phyloP scores from a whole-genome alignment of 1,140 invertebrate species.

The Antheraea pernyi region DNA sequence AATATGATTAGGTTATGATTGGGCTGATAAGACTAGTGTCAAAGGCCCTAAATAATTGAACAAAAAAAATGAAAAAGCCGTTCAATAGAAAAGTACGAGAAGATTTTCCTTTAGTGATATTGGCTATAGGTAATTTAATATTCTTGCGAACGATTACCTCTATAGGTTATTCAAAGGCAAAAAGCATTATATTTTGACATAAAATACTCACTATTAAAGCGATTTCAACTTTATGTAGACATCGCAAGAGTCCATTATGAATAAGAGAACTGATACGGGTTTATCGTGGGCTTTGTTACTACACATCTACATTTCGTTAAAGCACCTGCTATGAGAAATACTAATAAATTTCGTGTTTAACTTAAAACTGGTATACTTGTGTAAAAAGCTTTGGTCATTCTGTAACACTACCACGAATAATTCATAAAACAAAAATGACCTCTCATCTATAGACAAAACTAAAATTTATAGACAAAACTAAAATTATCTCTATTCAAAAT shows the following conservation, averaged over 20 bases:
- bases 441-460: too few species aligned
- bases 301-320: conserved; percentile 48
- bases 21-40: too few species aligned
- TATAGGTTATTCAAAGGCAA: not conserved
- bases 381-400: too few species aligned
- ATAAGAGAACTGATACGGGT: conserved; percentile 22
- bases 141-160: not conserved
- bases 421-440: too few species aligned
- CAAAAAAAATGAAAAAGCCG: too few species aligned
- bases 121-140: not conserved
- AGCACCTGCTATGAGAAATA: conserved; percentile 28
- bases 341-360: not conserved
- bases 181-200: not conserved
- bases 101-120: too few species aligned
- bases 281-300: conserved; percentile 33
- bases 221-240: not conserved
- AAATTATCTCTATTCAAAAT: too few species aligned
- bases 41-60: too few species aligned
- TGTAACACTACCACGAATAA: too few species aligned
- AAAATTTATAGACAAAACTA: too few species aligned
- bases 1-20: too few species aligned
- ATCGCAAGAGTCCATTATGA: not conserved
- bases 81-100: too few species aligned
- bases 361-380: not conserved
- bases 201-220: not conserved